A percentile compares a stretch with the other conserved stretches of the same genome.
These are phyloP conservation scores for Galleria mellonella DNA, from an alignment of 1,140 invertebrate genomes.

Conservation along the genomic window DNA sequence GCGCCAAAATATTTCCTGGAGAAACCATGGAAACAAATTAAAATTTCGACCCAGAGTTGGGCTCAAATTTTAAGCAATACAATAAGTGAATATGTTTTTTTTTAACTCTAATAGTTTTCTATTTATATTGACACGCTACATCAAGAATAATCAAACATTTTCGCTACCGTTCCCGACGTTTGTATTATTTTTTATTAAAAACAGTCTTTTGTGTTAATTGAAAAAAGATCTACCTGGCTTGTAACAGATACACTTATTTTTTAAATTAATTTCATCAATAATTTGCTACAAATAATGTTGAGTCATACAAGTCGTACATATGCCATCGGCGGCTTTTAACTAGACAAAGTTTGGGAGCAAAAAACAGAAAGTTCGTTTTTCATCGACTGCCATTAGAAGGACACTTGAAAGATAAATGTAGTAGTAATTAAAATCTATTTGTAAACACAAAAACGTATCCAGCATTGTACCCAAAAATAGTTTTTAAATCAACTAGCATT, in stretches of 20 bases:
- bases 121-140: constrained; percentile 57
- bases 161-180: constrained; percentile 54
- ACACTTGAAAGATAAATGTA: constrained; percentile 61
- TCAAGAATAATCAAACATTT: constrained; percentile 50
- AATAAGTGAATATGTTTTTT: constrained; percentile 32
- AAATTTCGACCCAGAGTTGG: constrained; percentile 28
- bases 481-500: too few relatives aligned
- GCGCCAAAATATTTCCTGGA: constrained; percentile 29
- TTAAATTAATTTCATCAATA: constrained; percentile 68
- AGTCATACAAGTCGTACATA: constrained; percentile 52
- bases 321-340: constrained; percentile 53
- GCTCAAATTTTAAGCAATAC: too few relatives aligned
- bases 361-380: constrained; percentile 49
- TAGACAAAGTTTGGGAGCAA: constrained; percentile 27
- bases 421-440: constrained; percentile 5
- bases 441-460: not conserved
- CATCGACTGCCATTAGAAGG: constrained; percentile 55
- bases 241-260: constrained; percentile 36
- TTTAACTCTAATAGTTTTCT: constrained; percentile 60
- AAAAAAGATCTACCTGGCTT: constrained; percentile 56
- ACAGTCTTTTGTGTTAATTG: constrained; percentile 27
- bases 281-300: constrained; percentile 45
- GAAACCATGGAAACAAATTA: constrained; percentile 23
- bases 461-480: too few relatives aligned
- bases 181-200: constrained; percentile 30